phyloP scores from a whole-genome alignment of 2,888 invertebrate genomes.

The Heliconius ethilla region DNA sequence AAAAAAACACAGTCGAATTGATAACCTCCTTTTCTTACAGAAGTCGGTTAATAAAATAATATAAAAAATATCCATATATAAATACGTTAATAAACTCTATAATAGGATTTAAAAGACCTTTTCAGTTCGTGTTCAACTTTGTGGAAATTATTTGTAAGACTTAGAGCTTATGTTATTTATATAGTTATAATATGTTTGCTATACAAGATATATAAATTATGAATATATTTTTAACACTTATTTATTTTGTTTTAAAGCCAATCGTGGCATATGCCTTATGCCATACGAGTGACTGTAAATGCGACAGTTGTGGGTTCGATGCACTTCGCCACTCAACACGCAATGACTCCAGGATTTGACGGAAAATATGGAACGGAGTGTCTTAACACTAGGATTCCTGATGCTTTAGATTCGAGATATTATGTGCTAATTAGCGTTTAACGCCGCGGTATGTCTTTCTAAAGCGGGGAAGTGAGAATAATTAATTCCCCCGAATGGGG shows the following conservation, averaged over 20 bases:
- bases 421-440: background rate
- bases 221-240: background rate
- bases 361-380: no score
- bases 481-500: background rate
- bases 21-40: no score
- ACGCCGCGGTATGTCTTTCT: background rate
- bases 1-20: no score
- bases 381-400: no score
- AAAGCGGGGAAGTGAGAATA: background rate
- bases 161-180: background rate
- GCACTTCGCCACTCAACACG: no score
- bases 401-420: background rate
- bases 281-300: background rate
- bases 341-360: no score
- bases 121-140: background rate
- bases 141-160: slow-evolving; percentile 1
- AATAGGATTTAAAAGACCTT: background rate
- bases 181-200: background rate
- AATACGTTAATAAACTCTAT: background rate
- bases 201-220: background rate
- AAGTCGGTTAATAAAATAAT: no score
- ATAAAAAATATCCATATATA: no score
- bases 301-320: background rate
- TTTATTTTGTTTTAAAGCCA: background rate
- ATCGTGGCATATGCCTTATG: no score